Percentiles rank a stretch among this genome's conserved stretches.
Conservation (phyloP, 37 sponge, comb jelly and placozoan genomes). For the Diacarnus erythraeanus region DNA sequence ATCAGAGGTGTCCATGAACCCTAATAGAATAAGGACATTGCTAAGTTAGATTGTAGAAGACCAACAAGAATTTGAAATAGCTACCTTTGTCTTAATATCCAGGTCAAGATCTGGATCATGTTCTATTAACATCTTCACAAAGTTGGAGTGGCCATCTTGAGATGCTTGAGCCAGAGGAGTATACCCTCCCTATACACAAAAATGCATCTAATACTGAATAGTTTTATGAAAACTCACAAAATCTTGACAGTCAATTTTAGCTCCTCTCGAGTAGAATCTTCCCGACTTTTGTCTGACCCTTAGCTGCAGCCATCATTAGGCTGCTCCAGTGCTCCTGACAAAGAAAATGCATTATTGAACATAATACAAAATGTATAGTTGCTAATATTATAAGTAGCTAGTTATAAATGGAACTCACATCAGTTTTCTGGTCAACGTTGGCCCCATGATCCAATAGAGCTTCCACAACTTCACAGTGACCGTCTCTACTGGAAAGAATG, state of each 20-base stretch:
- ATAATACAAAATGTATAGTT: no score
- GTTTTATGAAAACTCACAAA: not conserved
- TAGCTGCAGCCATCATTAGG: conserved; percentile 2
- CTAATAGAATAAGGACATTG: not conserved
- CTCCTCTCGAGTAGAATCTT: conserved; percentile 8
- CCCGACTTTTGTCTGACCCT: not conserved
- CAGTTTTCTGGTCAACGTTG: not conserved
- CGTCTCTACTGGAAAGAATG: conserved; percentile 12
- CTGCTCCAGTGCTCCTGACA: conserved; percentile 1
- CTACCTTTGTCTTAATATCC: not conserved
- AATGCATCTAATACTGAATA: not conserved
- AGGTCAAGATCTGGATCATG: not conserved
- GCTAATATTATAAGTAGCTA: no score
- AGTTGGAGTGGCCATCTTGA: conserved; percentile 3
- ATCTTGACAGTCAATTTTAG: conserved; percentile 1
- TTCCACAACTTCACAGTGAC: conserved; percentile 3
- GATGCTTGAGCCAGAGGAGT: conserved; percentile 3
- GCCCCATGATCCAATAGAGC: conserved; percentile 12
- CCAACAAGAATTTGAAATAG: no score
- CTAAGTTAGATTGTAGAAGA: not conserved
- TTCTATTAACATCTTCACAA: not conserved
- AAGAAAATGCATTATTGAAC: no score
- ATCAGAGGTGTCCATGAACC: conserved; percentile 9
- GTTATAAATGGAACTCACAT: not conserved
- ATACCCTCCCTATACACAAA: not conserved